Conservation (phyloP, 2,797 vertebrate genomes). For the Poeciliopsis turneri region DNA sequence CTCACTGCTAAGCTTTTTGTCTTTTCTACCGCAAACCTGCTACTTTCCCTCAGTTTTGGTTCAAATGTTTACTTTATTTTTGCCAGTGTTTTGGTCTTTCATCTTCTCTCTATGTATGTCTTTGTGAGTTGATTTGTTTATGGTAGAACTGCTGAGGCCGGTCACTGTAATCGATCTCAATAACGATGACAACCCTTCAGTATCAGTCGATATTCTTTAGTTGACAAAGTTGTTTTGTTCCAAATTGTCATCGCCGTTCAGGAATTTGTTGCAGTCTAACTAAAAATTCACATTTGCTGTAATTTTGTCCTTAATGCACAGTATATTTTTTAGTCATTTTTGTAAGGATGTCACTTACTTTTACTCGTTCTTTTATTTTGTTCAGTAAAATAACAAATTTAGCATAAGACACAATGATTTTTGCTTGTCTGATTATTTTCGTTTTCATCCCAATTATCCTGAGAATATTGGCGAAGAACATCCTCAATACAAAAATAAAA, state of each 20-base stretch:
- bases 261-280: background rate
- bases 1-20: background rate
- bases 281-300: no score
- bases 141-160: background rate
- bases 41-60: background rate
- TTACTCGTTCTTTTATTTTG: background rate
- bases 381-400: background rate
- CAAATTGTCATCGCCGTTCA: background rate
- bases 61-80: background rate
- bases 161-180: background rate
- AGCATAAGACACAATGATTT: background rate
- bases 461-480: background rate
- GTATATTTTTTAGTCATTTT: background rate
- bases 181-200: background rate
- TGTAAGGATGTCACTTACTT: background rate
- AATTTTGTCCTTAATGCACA: no score
- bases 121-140: background rate
- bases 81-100: background rate
- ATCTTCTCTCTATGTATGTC: background rate
- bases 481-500: background rate
- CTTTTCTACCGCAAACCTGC: no score
- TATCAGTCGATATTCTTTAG: background rate
- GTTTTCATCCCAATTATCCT: background rate
- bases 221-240: background rate
- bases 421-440: background rate